Conservation (phyloP, 37 sponge, comb jelly and placozoan species). For the Ephydatia muelleri region DNA sequence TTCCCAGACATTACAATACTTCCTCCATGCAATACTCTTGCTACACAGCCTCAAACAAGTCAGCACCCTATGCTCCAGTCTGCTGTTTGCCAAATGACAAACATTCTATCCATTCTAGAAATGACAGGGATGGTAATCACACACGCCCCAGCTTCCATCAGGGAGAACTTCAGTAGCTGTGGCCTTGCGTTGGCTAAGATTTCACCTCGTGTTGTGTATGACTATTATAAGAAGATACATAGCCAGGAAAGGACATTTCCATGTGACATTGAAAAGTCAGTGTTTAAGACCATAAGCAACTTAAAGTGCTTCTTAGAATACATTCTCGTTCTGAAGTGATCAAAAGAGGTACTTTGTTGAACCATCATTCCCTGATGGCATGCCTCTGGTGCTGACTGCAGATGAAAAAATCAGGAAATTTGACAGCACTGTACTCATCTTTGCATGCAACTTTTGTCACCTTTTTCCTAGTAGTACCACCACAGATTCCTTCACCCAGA, state of each 20-base stretch:
- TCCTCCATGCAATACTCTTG: too few relatives aligned
- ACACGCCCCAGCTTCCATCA: background rate
- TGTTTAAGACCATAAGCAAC: constrained; percentile 6
- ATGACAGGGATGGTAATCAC: constrained; percentile 25
- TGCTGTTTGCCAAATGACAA: background rate
- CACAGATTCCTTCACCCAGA: constrained; percentile 41
- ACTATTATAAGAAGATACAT: constrained; percentile 16
- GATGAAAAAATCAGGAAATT: constrained; percentile 21
- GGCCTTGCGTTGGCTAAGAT: background rate
- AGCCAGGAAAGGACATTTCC: constrained; percentile 4
- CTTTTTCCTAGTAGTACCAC: constrained; percentile 13
- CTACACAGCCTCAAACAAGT: background rate
- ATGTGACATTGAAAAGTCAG: constrained; percentile 20
- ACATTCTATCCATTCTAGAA: constrained; percentile 13
- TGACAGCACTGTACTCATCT: background rate
- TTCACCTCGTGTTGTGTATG: constrained; percentile 4
- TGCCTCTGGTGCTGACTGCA: constrained; percentile 34
- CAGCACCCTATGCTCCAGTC: background rate
- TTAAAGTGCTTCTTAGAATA: constrained; percentile 26
- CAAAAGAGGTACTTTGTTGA: background rate
- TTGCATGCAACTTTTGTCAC: background rate
- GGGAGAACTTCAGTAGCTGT: background rate
- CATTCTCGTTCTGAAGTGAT: background rate
- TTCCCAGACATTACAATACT: background rate
- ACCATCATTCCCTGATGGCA: constrained; percentile 17